Conservation (phyloP, 2,888 invertebrate genomes). For the Melinopterus prodromus region DNA sequence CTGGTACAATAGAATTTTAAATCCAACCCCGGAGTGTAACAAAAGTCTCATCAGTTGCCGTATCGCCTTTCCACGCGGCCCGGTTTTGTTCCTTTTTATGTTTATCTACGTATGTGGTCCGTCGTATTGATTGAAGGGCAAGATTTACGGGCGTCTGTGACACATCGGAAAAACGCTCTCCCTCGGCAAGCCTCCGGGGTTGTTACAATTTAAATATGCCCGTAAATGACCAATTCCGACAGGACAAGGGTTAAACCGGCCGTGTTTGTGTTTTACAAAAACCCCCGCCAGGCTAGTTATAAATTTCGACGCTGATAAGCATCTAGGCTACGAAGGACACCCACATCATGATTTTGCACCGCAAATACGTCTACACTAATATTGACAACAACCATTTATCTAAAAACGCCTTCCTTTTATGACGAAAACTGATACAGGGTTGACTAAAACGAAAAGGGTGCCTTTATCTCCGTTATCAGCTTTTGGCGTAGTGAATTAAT, state of each 20-base stretch:
- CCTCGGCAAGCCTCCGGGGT: neutral
- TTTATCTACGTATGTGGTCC: slow-evolving; percentile 28
- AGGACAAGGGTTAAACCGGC: slow-evolving; percentile 19
- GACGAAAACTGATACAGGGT: slow-evolving; percentile 9
- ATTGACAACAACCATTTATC: slow-evolving; percentile 33
- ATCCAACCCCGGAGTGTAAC: slow-evolving; percentile 15
- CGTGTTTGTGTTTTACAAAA: slow-evolving; percentile 26
- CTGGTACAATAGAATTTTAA: slow-evolving; percentile 26
- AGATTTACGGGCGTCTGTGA: slow-evolving; percentile 22
- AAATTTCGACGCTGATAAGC: slow-evolving; percentile 24
- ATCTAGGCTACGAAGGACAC: slow-evolving; percentile 14
- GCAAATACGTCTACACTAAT: slow-evolving; percentile 26
- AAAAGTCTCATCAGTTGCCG: neutral
- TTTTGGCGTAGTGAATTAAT: slow-evolving; percentile 57
- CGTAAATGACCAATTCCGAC: slow-evolving; percentile 10
- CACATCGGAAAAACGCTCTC: neutral
- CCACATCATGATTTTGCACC: slow-evolving; percentile 13
- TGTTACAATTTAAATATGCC: slow-evolving; percentile 27
- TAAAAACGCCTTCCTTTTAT: neutral
- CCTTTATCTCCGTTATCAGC: slow-evolving; percentile 56
- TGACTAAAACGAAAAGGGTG: slow-evolving; percentile 50
- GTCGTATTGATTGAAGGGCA: slow-evolving; percentile 26
- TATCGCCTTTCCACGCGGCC: neutral
- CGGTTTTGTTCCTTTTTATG: slow-evolving; percentile 19
- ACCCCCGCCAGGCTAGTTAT: slow-evolving; percentile 17